Conservation (phyloP, 2,888 invertebrate genomes). For the Drosophila differens region DNA sequence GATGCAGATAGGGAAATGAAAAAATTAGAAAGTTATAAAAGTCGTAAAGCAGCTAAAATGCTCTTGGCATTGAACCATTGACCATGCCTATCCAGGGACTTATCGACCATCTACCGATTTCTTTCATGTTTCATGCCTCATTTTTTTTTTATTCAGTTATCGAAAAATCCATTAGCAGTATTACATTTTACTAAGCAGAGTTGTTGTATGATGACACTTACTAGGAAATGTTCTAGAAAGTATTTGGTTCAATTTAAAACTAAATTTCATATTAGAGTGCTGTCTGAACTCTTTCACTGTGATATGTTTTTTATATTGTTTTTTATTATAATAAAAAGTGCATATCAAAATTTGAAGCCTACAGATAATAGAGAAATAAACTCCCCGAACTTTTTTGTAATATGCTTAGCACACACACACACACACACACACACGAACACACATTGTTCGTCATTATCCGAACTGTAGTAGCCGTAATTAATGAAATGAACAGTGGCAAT, state of each 20-base stretch:
- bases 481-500: constrained; percentile 4
- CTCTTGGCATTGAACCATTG: constrained; percentile 8
- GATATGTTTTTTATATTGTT: neutral
- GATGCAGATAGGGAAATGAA: neutral
- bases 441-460: neutral
- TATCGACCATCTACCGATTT: neutral
- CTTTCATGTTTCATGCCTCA: neutral
- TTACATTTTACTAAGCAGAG: neutral
- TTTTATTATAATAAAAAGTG: neutral
- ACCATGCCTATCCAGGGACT: neutral
- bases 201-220: neutral
- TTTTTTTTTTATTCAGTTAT: neutral
- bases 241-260: neutral
- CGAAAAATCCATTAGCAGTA: neutral
- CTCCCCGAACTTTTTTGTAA: neutral
- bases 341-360: neutral
- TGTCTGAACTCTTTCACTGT: neutral
- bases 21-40: neutral
- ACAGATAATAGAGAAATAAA: neutral
- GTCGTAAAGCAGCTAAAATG: constrained; percentile 15
- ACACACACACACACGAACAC: neutral
- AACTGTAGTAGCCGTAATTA: neutral
- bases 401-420: neutral
- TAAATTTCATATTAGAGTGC: neutral
- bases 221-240: neutral